These are phyloP conservation scores for Jaculus jaculus DNA, from an alignment of 2,113 vertebrate genomes.

Conservation along the genomic window DNA sequence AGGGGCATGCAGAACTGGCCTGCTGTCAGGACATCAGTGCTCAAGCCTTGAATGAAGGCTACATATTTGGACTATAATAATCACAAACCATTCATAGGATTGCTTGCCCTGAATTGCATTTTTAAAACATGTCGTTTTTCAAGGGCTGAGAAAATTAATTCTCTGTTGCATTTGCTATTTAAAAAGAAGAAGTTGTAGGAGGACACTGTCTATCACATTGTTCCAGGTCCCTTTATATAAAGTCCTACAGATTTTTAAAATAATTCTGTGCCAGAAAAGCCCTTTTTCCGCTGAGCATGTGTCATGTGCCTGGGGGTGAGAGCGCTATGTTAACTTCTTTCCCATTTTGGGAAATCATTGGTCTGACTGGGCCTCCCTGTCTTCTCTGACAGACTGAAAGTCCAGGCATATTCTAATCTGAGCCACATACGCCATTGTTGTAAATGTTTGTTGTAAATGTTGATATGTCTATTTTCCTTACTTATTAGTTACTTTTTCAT, in stretches of 20 bases:
- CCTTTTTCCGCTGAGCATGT: background rate
- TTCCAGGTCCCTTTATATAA: slow-evolving; percentile 39
- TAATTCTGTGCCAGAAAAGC: background rate
- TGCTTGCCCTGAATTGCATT: background rate
- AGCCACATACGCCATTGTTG: background rate
- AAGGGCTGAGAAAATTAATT: slow-evolving; percentile 49
- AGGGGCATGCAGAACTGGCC: background rate
- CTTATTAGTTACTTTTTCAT: background rate
- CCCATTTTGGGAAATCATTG: background rate
- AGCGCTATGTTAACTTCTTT: background rate
- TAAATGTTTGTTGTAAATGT: background rate
- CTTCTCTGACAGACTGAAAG: background rate
- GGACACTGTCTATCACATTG: slow-evolving; percentile 59
- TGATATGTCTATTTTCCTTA: background rate
- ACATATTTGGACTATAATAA: background rate
- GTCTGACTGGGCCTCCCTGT: background rate
- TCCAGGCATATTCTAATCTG: background rate
- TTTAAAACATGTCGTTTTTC: slow-evolving; percentile 47
- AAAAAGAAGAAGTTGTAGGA: slow-evolving; percentile 59
- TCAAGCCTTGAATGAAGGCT: background rate
- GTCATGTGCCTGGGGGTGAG: no score
- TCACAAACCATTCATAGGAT: background rate
- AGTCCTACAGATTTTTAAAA: background rate
- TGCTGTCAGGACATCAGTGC: background rate
- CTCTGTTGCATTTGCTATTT: slow-evolving; percentile 53